These are phyloP conservation scores for Cnemophilus loriae DNA, from an alignment of 2,113 vertebrate genomes.

Conservation along the genomic window DNA sequence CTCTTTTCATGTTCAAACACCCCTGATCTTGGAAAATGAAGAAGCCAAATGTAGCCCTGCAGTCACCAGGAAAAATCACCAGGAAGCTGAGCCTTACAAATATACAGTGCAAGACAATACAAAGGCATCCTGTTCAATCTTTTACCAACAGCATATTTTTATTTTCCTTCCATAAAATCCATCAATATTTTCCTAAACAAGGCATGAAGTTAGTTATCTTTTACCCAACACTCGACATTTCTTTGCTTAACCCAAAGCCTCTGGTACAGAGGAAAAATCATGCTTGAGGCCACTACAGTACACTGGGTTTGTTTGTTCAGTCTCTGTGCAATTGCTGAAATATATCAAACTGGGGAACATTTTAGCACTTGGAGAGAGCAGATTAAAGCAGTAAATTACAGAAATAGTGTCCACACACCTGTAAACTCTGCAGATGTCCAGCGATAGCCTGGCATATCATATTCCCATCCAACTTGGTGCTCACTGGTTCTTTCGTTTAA, in stretches of 20 bases:
- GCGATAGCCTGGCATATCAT: rapidly evolving
- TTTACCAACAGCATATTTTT: neutral
- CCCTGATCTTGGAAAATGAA: neutral
- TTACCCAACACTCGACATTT: neutral
- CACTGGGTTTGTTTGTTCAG: neutral
- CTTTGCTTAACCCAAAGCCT: neutral
- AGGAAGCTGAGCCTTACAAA: neutral
- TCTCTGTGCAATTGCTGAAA: neutral
- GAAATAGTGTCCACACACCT: neutral
- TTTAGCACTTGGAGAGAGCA: neutral
- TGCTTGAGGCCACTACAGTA: neutral
- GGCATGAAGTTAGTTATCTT: neutral
- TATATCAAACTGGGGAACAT: neutral
- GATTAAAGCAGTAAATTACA: neutral
- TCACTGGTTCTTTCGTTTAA: neutral
- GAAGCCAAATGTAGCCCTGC: neutral
- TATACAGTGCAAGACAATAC: neutral
- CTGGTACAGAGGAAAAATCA: neutral
- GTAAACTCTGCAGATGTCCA: neutral
- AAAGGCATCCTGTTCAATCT: neutral
- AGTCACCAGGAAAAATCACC: neutral
- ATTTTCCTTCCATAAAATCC: neutral
- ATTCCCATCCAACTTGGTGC: neutral
- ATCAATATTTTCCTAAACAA: neutral
- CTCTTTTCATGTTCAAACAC: neutral